phyloP scores from a whole-genome alignment of 2,113 vertebrate species.

The Raja brachyura region DNA sequence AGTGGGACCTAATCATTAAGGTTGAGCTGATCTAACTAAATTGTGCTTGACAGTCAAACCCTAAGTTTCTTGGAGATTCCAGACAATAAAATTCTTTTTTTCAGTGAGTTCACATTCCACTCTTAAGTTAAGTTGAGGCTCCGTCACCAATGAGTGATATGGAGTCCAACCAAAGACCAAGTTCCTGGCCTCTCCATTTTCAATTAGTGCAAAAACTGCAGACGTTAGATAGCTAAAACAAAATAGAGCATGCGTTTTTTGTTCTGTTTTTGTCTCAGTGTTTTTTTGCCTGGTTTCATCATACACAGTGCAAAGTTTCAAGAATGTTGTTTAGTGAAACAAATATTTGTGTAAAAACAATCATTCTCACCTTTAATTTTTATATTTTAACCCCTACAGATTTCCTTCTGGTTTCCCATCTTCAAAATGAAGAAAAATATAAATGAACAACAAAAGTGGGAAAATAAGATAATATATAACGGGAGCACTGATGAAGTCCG shows the following conservation, averaged over 20 bases:
- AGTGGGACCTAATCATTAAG: too few species aligned
- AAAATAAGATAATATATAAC: not conserved
- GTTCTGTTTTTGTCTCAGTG: too few species aligned
- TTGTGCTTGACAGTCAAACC: too few species aligned
- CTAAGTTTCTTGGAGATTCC: not conserved
- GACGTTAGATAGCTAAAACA: too few species aligned
- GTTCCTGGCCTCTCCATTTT: slow-evolving; percentile 25
- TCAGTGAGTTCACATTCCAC: not conserved
- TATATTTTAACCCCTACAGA: not conserved
- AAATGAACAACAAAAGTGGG: not conserved
- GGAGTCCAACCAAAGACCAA: not conserved
- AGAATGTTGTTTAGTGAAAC: not conserved
- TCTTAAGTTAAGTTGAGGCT: not conserved
- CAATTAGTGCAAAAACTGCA: too few species aligned
- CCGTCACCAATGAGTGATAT: not conserved
- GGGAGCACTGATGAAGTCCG: not conserved
- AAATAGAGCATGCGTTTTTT: too few species aligned
- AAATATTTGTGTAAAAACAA: not conserved
- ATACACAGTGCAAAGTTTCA: not conserved
- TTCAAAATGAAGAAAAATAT: not conserved
- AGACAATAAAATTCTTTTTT: not conserved
- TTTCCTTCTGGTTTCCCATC: slow-evolving; percentile 30
- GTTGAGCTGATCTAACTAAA: too few species aligned
- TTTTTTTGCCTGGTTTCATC: slow-evolving; percentile 41
- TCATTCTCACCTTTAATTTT: not conserved